Evolutionary conservation across 2,113 vertebrate species (phyloP), one percentile per base, ranked within the genome.

Genomic region (Sinocyclocheilus grahami): DNA sequence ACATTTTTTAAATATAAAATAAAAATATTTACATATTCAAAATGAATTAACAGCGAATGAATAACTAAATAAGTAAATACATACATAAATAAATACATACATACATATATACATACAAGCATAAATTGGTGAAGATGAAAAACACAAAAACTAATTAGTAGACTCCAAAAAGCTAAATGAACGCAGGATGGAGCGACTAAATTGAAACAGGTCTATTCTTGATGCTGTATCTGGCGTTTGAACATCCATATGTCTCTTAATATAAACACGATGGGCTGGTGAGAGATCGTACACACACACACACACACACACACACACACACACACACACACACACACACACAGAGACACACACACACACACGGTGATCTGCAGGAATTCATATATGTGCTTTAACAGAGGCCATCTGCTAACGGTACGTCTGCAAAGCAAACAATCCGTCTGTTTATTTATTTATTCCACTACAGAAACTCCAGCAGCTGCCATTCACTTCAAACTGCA

Each of bases 211-310:
- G 30, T 30, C 30, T 30, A 30, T 30, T 30, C 30, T 30, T 30
- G 30, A 1, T 1, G 30, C 30, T 30, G 30, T 30, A 30, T 30
- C 30, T 30, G 30, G 30, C 30, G 30, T 74, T 39, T 48, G 13
- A 60, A 69, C 78, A 81, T 75, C 30, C 71, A 37, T 86, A 83
- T 83, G 79, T 81, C 63, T 82, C 33, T 37, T 87, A 30, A 55
- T 76, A 87, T 87, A 63, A 87, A 87, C 72, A 69, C 55, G 78
- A 79, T 71, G 67, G 76, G 76, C 77, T 71, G 76, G 27, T 71
- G 77, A 83, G 65, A 76, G 53, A 82, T 72, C 3, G 27, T 4
- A 53, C 63, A 30, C 42, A 67, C 22, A 82, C 79, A 20, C 30
- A 75, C 12, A 24, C 69, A 37, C 30, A 46, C 46, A 46, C 46